These are phyloP conservation scores for Elephantulus edwardii DNA, from an alignment of 2,113 vertebrate species.

Conservation along the genomic window DNA sequence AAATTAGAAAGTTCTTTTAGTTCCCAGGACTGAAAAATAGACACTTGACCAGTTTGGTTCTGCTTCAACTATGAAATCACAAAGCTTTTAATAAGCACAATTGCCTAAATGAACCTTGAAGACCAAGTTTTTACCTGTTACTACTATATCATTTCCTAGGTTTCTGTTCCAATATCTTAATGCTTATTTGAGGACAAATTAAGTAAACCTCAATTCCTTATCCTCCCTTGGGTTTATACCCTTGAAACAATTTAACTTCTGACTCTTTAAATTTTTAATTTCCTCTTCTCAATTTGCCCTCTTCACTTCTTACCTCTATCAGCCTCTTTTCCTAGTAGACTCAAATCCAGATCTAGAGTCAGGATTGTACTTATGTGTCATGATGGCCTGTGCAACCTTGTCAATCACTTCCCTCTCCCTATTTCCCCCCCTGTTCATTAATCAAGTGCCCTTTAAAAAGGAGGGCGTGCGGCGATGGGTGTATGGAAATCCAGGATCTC, in stretches of 20 bases:
- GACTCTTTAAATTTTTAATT: not conserved
- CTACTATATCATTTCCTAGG: not conserved
- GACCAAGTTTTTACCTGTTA: not conserved
- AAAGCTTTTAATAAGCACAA: not conserved
- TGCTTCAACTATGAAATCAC: not conserved
- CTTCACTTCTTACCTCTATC: not conserved
- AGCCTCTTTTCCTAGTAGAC: not conserved
- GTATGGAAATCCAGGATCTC: too few species aligned
- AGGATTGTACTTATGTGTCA: not conserved
- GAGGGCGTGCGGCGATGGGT: too few species aligned
- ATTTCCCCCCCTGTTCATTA: not conserved
- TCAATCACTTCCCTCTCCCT: not conserved
- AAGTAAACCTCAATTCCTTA: not conserved
- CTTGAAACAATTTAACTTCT: slow-evolving; percentile 1
- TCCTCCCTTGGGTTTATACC: not conserved
- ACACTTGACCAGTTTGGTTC: not conserved
- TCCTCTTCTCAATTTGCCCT: not conserved
- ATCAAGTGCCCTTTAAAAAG: not conserved
- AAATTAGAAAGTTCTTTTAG: not conserved
- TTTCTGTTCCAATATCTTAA: not conserved
- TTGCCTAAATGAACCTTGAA: not conserved
- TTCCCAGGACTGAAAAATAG: not conserved
- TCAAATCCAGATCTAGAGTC: not conserved
- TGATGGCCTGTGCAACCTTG: not conserved
- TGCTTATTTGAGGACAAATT: slow-evolving; percentile 30